Conservation (phyloP, 2,113 vertebrate genomes). For the Sminthopsis crassicaudata region DNA sequence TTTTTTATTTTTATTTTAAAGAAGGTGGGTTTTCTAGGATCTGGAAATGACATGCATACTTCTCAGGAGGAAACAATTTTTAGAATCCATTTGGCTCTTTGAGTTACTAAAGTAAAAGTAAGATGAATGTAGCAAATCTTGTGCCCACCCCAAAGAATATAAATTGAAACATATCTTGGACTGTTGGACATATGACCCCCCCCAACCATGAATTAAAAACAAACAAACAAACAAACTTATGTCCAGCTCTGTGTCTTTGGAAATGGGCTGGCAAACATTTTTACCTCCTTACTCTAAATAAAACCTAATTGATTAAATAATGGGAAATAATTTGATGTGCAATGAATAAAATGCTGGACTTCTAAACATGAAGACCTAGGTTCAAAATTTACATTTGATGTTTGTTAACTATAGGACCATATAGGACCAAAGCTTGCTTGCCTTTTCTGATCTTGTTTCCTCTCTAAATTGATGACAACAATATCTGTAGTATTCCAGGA, state of each 20-base stretch:
- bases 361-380: neutral
- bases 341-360: neutral
- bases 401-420: neutral
- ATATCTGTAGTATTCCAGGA: neutral
- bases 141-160: too few species aligned
- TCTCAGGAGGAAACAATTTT: neutral
- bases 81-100: neutral
- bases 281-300: neutral
- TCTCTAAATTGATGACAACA: neutral
- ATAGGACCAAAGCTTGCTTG: neutral
- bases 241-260: neutral
- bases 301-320: neutral
- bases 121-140: neutral
- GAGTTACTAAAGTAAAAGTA: neutral
- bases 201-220: neutral
- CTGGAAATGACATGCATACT: neutral
- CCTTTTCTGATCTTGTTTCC: neutral
- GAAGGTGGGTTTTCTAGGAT: neutral
- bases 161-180: too few species aligned
- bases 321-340: neutral
- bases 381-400: neutral
- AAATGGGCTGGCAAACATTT: neutral
- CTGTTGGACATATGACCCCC: neutral
- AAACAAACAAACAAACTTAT: neutral
- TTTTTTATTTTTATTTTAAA: neutral